phyloP scores from a whole-genome alignment of 2,797 vertebrate species.

The Acropternis orthonyx region DNA sequence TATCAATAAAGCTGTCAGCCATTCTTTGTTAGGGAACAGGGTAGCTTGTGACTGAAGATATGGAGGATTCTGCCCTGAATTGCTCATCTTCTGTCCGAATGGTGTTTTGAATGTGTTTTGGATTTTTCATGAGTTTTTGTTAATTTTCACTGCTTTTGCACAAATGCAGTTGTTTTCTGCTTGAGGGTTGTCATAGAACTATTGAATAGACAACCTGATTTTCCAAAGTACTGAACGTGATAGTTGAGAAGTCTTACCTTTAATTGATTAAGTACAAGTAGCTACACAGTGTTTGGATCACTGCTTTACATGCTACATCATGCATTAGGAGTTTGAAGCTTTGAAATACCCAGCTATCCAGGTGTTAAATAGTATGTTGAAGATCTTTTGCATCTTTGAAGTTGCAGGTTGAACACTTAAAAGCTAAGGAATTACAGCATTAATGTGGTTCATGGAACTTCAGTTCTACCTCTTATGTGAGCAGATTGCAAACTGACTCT shows the following conservation, averaged over 20 bases:
- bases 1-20: neutral
- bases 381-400: neutral
- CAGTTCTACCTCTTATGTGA: neutral
- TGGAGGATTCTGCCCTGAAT: neutral
- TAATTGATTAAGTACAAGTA: neutral
- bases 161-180: neutral
- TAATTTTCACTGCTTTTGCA: neutral
- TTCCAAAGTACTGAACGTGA: neutral
- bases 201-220: neutral
- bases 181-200: neutral
- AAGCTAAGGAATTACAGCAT: neutral
- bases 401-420: neutral
- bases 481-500: neutral
- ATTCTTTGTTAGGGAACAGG: neutral
- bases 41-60: neutral
- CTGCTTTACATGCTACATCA: neutral
- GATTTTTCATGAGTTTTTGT: neutral
- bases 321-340: neutral
- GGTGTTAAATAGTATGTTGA: neutral
- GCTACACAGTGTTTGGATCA: neutral
- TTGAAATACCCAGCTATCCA: neutral
- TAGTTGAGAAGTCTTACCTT: neutral
- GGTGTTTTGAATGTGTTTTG: neutral
- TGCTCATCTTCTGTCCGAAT: neutral
- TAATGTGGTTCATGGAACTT: neutral